Percentiles rank a stretch among this genome's conserved stretches.
These are phyloP conservation scores for Coreoperca whiteheadi DNA, from an alignment of 2,113 vertebrate species.

Conservation along the genomic window DNA sequence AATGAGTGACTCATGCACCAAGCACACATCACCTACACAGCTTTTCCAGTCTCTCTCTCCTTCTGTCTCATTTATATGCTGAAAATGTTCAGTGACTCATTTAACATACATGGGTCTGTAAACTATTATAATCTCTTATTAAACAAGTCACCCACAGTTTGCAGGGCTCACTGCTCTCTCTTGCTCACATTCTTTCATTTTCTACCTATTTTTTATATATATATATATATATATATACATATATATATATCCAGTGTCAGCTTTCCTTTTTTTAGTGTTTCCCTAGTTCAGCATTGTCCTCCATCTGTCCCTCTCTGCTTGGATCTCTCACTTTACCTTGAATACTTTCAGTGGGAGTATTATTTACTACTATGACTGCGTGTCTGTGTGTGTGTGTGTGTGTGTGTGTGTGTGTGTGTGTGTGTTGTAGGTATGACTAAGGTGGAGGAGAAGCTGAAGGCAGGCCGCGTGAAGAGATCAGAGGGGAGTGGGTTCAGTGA, in stretches of 20 bases:
- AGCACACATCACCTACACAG: constrained; percentile 34
- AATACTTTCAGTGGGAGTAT: constrained; percentile 22
- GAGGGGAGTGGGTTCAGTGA: constrained; percentile 83
- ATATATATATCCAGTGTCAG: constrained; percentile 28
- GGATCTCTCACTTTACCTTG: constrained; percentile 28
- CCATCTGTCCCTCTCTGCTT: constrained; percentile 15
- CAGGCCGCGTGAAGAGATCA: constrained; percentile 88
- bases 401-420: constrained; percentile 6
- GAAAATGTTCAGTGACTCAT: constrained; percentile 59
- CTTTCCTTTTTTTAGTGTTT: constrained; percentile 39
- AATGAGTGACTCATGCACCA: constrained; percentile 54
- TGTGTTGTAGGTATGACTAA: constrained; percentile 90
- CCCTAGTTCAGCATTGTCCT: constrained; percentile 53
- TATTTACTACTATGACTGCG: constrained; percentile 24
- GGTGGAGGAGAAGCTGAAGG: constrained; percentile 94
- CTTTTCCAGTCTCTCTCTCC: constrained; percentile 12
- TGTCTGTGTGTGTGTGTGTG: constrained; percentile 18
- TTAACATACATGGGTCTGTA: constrained; percentile 23
- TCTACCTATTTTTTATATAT: constrained; percentile 5
- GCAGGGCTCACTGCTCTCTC: constrained; percentile 5
- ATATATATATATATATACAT: too few relatives aligned
- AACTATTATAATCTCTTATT: constrained; percentile 42
- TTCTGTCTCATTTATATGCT: constrained; percentile 53
- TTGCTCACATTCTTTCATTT: constrained; percentile 24
- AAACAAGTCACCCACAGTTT: constrained; percentile 32